Evolutionary conservation across 1,140 invertebrate species (phyloP), one percentile per base, ranked within the genome.

Genomic region (Zophobas morio): DNA sequence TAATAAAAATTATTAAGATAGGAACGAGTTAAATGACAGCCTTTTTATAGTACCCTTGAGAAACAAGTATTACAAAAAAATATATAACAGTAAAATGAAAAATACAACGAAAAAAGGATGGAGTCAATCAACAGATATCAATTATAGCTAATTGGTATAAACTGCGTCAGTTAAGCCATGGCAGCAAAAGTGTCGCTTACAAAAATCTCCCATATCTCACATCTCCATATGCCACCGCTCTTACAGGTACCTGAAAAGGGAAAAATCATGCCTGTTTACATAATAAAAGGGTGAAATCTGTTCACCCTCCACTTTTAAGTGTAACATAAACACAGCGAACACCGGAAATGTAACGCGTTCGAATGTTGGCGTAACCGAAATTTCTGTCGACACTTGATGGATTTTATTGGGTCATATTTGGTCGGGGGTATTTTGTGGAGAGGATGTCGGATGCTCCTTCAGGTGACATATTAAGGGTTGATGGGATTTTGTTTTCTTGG

Each of bases 391-490:
- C 49, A 51, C 49, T 51, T 51, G 49, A 51, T 51, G 49, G 49
- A 51, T 60, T 37, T 60, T 60, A 60, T 60, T 60, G 57, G 57
- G 57, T 60, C 57, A 60, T 60, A 34, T 60, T 60, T 60, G 57
- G 57, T 60, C 6, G 37, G 37, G 37, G 37, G n/a, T 20, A 20
- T 33, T 51, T 51, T 51, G 49, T 51, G 6, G 49, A 51, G 49
- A 51, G 49, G 49, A 51, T 51, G 49, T 51, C 2, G 2, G 49
- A 51, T 51, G 49, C 49, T 51, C 49, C 49, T 51, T 51, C 49
- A 51, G 49, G 49, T 51, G 49, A 51, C 49, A 51, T 20, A 20
- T 51, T 51, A 51, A 20, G 4, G 49, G n/a, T 20, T 2, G 20
- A 20, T 20, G 4, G n/a, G 4, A 51, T 4, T 6, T 51, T 51